Evolutionary conservation across 2,797 vertebrate genomes (phyloP).

Genomic region (Danio choprae): DNA sequence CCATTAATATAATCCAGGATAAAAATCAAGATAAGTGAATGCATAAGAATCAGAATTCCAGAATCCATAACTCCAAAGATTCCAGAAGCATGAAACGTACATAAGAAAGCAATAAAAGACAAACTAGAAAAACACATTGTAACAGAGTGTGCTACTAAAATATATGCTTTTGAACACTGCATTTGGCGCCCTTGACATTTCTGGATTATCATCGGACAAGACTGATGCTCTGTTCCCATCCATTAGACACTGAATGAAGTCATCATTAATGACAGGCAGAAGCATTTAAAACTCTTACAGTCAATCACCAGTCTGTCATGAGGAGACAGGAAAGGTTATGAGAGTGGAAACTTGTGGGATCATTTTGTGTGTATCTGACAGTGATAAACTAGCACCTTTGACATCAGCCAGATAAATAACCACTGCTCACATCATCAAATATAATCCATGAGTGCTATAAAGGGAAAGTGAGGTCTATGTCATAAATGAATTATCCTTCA

Average conservation of each 20-base stretch:
- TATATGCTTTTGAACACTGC: constrained; percentile 13
- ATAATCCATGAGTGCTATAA: background rate
- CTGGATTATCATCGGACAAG: constrained; percentile 19
- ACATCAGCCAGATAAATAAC: background rate
- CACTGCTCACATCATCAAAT: background rate
- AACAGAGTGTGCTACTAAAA: background rate
- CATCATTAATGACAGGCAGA: background rate
- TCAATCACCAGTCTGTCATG: background rate
- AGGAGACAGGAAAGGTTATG: constrained; percentile 10
- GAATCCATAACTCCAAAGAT: background rate
- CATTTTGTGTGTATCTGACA: background rate
- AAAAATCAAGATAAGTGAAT: background rate
- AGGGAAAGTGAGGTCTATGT: background rate
- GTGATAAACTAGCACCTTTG: background rate
- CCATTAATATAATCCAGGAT: background rate
- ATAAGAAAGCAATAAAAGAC: background rate
- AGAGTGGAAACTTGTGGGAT: background rate
- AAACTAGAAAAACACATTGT: background rate
- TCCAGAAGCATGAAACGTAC: background rate
- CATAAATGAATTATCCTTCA: background rate
- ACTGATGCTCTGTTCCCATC: constrained; percentile 1
- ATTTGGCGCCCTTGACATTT: constrained; percentile 6
- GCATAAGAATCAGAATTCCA: background rate
- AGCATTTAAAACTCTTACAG: constrained; percentile 2
- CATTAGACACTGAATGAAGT: constrained; percentile 36